Evolutionary conservation across 2,113 vertebrate genomes (phyloP).

Genomic region (Eonycteris spelaea): DNA sequence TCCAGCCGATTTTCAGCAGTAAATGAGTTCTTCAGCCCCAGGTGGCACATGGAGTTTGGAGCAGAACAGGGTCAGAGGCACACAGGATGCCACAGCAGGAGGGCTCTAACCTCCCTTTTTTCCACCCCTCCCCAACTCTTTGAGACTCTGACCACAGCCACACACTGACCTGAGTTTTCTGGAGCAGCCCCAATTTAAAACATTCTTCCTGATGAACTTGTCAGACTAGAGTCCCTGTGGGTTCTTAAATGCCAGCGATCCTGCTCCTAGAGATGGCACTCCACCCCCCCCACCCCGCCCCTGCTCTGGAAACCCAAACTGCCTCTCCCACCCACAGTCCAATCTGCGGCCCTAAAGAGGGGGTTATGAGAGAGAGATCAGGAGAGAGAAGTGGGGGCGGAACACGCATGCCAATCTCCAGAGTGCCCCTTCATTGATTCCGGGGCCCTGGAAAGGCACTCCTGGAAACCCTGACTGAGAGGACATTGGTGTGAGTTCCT

Average conservation of each 20-base stretch:
- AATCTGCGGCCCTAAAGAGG: neutral
- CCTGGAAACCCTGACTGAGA: neutral
- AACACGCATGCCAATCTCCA: neutral
- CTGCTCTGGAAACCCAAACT: neutral
- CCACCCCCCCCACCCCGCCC: too few species aligned
- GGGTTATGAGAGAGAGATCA: too few species aligned
- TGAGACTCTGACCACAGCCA: neutral
- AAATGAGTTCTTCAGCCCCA: neutral
- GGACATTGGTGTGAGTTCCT: neutral
- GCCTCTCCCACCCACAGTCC: neutral
- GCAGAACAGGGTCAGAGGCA: neutral
- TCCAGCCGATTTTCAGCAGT: neutral
- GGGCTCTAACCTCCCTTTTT: neutral
- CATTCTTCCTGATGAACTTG: constrained; percentile 23
- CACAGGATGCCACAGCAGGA: neutral
- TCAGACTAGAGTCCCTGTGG: neutral
- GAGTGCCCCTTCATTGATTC: neutral
- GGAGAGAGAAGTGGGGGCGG: too few species aligned
- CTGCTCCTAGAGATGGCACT: neutral
- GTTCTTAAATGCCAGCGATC: neutral
- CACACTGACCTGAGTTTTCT: neutral
- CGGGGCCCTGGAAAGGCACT: neutral
- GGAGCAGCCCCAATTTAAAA: neutral
- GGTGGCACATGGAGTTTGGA: neutral
- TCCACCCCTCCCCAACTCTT: neutral